These are phyloP conservation scores for Aphidius ervi DNA, from an alignment of 1,140 invertebrate species.

Conservation along the genomic window DNA sequence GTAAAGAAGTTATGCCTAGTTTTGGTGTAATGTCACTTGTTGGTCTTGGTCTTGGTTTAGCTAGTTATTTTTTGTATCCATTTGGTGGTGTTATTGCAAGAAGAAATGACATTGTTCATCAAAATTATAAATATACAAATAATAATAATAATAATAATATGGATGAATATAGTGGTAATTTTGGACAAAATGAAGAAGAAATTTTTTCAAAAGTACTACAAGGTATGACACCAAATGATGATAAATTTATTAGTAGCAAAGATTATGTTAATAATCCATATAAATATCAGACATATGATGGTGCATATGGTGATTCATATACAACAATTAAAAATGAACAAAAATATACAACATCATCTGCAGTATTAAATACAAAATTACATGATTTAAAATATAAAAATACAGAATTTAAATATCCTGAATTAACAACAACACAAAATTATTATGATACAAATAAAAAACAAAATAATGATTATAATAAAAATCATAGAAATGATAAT, in stretches of 20 bases:
- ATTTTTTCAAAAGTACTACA: conserved; percentile 69
- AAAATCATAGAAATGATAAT: no score
- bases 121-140: conserved; percentile 54
- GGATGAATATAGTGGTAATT: conserved; percentile 62
- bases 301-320: conserved; percentile 25
- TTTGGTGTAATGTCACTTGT: conserved; percentile 69
- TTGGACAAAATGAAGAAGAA: conserved; percentile 67
- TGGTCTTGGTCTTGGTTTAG: conserved; percentile 67
- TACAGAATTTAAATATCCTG: conserved; percentile 44
- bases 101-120: conserved; percentile 62
- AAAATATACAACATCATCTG: conserved; percentile 27
- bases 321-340: conserved; percentile 29
- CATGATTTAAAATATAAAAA: conserved; percentile 40
- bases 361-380: conserved; percentile 25
- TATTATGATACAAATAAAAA: conserved; percentile 36
- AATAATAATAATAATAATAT: conserved; percentile 26
- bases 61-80: conserved; percentile 72
- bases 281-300: conserved; percentile 35
- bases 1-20: conserved; percentile 73
- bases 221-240: conserved; percentile 59
- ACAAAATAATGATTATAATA: neutral
- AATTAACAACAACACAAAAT: conserved; percentile 33
- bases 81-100: conserved; percentile 62
- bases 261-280: conserved; percentile 37
- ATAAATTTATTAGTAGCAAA: conserved; percentile 32